Evolutionary conservation across 2,888 invertebrate genomes (phyloP), one percentile per base, ranked within the genome.

Genomic region (Pyrocoelia pectoralis): DNA sequence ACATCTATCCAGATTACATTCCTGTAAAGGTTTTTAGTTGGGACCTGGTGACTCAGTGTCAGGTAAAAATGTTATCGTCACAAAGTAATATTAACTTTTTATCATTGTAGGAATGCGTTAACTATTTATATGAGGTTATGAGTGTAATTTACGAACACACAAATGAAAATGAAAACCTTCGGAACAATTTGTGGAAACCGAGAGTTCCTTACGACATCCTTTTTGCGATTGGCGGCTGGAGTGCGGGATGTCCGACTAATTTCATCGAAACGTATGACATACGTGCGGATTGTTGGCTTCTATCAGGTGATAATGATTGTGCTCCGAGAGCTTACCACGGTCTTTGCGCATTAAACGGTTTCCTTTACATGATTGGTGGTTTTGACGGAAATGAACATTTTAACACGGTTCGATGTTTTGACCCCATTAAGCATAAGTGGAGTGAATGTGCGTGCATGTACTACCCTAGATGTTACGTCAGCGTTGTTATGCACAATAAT

Each of bases 201-300:
- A 83, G 94, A 63, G 86, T 92, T 80, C 93, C 87, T 49, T 89
- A 91, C 77, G 91, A 91, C 73, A 86, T 92, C 71, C 83, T 94
- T 9, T 94, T 94, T 78, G 91, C 93, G 10, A 88, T 94, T 13
- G 94, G 94, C 2, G 94, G 94, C 1, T 93, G 93, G 94, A 85
- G 89, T 77, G 86, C 90, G n/a, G 92, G 92, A n/a, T 89, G 90
- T 68, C 92, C 93, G 0, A 93, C 93, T 0, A 91, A 88, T 80
- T 91, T 91, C 73, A 86, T 91, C 18, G 90, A 89, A 79, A 91
- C 91, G 56, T 94, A 93, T 78, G 90, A 90, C 73, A 88, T 90
- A 38, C 88, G 92, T 82, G 89, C 92, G 0, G 89, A 92, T 75
- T 84, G 88, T 55, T 94, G 94, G 94, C 88, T 91, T 74, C 83